These are phyloP conservation scores for Clarias magur DNA, from an alignment of 2,113 vertebrate species.

Conservation along the genomic window DNA sequence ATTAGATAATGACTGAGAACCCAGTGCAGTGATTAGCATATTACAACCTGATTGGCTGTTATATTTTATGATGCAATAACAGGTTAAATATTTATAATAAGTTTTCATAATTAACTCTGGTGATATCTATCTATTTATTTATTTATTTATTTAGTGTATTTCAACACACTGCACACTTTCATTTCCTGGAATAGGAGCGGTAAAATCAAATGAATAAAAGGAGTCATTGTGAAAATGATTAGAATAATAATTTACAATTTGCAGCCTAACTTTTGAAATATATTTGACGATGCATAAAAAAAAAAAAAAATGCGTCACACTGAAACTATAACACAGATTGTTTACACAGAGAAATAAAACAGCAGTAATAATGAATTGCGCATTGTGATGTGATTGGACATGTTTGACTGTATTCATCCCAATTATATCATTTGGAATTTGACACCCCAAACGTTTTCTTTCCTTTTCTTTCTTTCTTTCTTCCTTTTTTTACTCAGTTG, in stretches of 20 bases:
- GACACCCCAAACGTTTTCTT: too few species aligned
- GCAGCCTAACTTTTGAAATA: not conserved
- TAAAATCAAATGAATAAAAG: not conserved
- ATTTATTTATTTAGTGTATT: not conserved
- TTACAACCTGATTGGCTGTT: not conserved
- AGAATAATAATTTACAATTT: not conserved
- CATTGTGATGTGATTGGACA: not conserved
- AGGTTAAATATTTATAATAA: not conserved
- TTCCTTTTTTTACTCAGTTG: not conserved
- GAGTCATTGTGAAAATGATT: not conserved
- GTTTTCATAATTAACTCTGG: not conserved
- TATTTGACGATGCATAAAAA: too few species aligned
- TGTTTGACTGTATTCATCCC: not conserved
- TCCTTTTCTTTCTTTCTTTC: not conserved
- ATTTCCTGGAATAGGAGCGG: not conserved
- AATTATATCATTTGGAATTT: not conserved
- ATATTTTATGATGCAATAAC: not conserved
- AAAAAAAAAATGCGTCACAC: too few species aligned
- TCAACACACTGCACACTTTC: not conserved
- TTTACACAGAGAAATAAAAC: not conserved
- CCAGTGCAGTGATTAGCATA: not conserved
- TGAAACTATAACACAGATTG: not conserved
- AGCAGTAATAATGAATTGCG: not conserved
- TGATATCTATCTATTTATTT: not conserved
- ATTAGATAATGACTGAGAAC: not conserved